phyloP scores from a whole-genome alignment of 2,797 vertebrate genomes.

The Cossypha dichroa region DNA sequence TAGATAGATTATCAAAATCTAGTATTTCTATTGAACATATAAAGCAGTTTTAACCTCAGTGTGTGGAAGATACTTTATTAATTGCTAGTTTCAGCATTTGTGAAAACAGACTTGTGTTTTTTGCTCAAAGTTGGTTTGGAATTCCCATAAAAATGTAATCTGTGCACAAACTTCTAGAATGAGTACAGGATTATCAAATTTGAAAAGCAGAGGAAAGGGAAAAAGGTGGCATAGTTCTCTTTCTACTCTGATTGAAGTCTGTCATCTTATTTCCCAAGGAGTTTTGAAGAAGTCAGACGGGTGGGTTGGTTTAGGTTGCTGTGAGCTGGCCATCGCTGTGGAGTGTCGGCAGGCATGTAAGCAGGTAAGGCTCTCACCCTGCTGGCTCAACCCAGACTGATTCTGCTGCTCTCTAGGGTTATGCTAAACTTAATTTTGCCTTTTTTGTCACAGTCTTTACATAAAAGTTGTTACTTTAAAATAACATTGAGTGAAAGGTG shows the following conservation, averaged over 20 bases:
- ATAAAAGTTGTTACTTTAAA: neutral
- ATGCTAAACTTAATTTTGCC: neutral
- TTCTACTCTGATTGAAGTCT: neutral
- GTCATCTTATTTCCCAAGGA: conserved; percentile 79
- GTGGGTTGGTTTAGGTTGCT: conserved; percentile 98
- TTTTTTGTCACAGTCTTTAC: neutral
- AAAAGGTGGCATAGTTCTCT: neutral
- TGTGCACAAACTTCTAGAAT: neutral
- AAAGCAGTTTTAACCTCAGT: neutral
- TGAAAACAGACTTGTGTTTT: neutral
- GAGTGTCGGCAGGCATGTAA: conserved; percentile 94
- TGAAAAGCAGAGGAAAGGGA: neutral
- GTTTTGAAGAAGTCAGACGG: conserved; percentile 93
- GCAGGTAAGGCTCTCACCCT: conserved; percentile 80
- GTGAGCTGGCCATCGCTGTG: conserved; percentile 91
- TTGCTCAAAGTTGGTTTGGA: neutral
- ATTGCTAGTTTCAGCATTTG: neutral
- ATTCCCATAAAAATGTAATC: neutral
- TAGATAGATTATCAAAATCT: neutral
- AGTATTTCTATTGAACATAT: neutral
- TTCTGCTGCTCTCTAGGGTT: neutral
- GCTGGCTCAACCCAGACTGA: neutral
- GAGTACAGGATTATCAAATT: neutral
- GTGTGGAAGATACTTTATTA: neutral
- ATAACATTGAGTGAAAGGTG: neutral